phyloP scores from a whole-genome alignment of 1,140 invertebrate species.

The Drosophila nasuta region DNA sequence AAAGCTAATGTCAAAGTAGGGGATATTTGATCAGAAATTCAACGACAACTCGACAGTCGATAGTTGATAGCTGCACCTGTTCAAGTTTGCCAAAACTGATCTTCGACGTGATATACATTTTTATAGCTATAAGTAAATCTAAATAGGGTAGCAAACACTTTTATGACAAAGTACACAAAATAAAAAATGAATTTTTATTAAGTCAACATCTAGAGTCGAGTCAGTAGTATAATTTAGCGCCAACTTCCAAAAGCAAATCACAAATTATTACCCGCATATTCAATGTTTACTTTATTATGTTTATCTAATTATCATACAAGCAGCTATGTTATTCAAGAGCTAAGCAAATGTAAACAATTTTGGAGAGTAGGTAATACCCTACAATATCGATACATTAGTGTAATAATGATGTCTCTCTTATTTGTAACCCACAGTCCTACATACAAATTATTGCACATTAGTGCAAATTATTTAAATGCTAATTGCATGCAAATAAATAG shows the following conservation, averaged over 20 bases:
- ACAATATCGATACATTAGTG: background rate
- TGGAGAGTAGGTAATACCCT: background rate
- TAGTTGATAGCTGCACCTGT: background rate
- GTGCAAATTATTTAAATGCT: constrained; percentile 11
- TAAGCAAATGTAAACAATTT: constrained; percentile 9
- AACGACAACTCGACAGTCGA: background rate
- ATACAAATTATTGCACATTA: background rate
- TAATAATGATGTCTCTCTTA: background rate
- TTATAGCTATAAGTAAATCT: background rate
- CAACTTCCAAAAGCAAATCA: background rate
- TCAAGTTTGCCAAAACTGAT: constrained; percentile 18
- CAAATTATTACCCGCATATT: background rate
- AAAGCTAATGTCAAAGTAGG: background rate
- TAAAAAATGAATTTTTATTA: background rate
- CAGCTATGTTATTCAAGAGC: background rate
- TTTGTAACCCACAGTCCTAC: background rate
- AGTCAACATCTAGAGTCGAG: background rate
- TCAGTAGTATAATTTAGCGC: background rate
- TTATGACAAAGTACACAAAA: background rate
- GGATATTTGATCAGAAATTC: constrained; percentile 3
- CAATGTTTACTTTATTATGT: background rate
- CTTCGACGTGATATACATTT: constrained; percentile 23
- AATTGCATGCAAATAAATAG: background rate
- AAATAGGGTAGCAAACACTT: background rate
- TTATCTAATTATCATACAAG: constrained; percentile 4